phyloP scores from a whole-genome alignment of 1,140 invertebrate genomes.

The Hypothenemus hampei region DNA sequence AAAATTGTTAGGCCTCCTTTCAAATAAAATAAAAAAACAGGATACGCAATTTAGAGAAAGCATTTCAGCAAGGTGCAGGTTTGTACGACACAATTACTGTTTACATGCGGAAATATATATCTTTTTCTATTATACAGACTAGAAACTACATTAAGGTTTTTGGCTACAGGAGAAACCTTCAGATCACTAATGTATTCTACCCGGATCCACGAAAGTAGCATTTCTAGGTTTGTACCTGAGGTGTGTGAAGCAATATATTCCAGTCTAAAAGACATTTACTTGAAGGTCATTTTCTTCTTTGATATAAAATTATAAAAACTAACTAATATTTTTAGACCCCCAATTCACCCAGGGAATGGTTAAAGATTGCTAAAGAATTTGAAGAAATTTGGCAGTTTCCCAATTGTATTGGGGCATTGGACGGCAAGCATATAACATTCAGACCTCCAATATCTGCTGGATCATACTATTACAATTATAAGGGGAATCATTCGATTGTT shows the following conservation, averaged over 20 bases:
- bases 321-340: too few relatives aligned
- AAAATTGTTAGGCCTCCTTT: slow-evolving; percentile 13
- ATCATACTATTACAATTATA: too few relatives aligned
- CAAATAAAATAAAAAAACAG: slow-evolving; percentile 2
- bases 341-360: too few relatives aligned
- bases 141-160: background rate
- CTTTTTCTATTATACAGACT: background rate
- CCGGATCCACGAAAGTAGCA: slow-evolving; percentile 9
- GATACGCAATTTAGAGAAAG: background rate
- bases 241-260: slow-evolving; percentile 5
- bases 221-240: slow-evolving; percentile 7
- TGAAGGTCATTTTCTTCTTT: too few relatives aligned
- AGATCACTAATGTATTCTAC: slow-evolving; percentile 12
- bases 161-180: too few relatives aligned
- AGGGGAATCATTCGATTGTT: too few relatives aligned
- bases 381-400: slow-evolving; percentile 38
- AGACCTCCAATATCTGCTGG: too few relatives aligned
- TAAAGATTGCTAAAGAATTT: too few relatives aligned
- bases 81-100: background rate
- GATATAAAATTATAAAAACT: too few relatives aligned
- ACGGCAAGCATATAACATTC: too few relatives aligned
- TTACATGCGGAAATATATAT: too few relatives aligned
- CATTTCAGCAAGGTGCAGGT: background rate
- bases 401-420: slow-evolving; percentile 34
- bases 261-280: slow-evolving; percentile 7